These are phyloP conservation scores for Panzeria rudis DNA, from an alignment of 2,888 invertebrate genomes.

Conservation along the genomic window DNA sequence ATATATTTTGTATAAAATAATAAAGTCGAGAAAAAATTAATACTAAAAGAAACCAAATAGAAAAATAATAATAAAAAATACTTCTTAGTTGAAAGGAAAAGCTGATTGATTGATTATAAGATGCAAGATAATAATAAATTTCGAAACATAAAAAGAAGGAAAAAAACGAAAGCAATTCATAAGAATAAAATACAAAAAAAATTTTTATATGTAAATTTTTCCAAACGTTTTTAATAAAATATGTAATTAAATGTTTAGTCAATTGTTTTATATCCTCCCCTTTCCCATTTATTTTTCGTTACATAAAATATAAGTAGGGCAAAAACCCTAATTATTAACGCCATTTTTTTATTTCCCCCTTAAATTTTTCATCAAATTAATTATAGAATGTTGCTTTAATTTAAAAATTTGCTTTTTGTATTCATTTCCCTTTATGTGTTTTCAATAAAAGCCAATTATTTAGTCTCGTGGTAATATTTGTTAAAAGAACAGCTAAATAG, in stretches of 20 bases:
- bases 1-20: slow-evolving; percentile 27
- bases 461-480: slow-evolving; percentile 52
- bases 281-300: slow-evolving; percentile 4
- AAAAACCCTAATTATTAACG: not conserved
- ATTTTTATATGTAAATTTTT: slow-evolving; percentile 1
- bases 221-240: slow-evolving; percentile 9
- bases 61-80: slow-evolving; percentile 18
- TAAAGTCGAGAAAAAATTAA: slow-evolving; percentile 15
- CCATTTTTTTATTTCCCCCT: not conserved
- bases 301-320: slow-evolving; percentile 31
- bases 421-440: slow-evolving; percentile 25
- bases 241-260: not conserved
- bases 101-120: not conserved
- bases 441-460: slow-evolving; percentile 58
- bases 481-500: slow-evolving; percentile 28
- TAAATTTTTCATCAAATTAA: slow-evolving; percentile 20
- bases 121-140: not conserved
- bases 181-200: not conserved
- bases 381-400: slow-evolving; percentile 26
- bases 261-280: not conserved
- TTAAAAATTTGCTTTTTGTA: slow-evolving; percentile 28
- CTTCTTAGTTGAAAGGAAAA: slow-evolving; percentile 1
- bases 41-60: slow-evolving; percentile 17
- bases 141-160: not conserved
- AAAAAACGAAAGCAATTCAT: not conserved